Conservation (phyloP, 2,113 vertebrate species). For the Peromyscus polionotus region DNA sequence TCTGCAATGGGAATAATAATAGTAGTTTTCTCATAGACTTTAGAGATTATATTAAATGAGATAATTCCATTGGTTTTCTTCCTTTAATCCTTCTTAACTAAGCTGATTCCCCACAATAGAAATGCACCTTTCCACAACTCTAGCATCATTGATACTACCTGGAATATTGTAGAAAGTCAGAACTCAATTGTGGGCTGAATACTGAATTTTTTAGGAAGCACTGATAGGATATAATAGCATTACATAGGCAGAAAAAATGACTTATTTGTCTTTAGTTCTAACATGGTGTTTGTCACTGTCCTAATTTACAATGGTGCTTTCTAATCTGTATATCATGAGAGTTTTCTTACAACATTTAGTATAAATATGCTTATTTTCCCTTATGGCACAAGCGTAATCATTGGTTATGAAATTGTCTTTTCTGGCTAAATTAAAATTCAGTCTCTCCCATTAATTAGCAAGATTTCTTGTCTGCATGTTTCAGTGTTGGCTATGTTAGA, state of each 20-base stretch:
- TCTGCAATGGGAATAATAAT: conserved; percentile 1
- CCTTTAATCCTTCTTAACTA: background rate
- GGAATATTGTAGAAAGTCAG: background rate
- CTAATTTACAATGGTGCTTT: conserved; percentile 44
- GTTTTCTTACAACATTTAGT: background rate
- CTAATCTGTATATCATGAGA: conserved; percentile 11
- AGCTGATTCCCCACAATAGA: background rate
- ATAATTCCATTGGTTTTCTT: background rate
- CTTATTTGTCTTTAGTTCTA: conserved; percentile 6
- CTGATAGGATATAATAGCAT: background rate
- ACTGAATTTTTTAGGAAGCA: background rate
- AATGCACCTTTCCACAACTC: conserved; percentile 27
- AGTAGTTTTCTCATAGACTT: background rate
- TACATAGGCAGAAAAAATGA: background rate
- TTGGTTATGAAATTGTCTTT: conserved; percentile 24
- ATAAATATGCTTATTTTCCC: conserved; percentile 12
- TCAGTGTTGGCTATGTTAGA: background rate
- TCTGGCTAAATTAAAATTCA: conserved; percentile 33
- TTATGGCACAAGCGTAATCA: background rate
- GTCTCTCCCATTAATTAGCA: conserved; percentile 1
- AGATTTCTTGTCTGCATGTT: conserved; percentile 18
- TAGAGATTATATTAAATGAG: conserved; percentile 36
- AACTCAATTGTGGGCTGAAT: background rate
- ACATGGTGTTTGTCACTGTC: background rate
- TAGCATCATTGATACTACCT: background rate